Base-by-base conservation (phyloP, 2,797 vertebrate genomes). In the Prionace glauca region DNA sequence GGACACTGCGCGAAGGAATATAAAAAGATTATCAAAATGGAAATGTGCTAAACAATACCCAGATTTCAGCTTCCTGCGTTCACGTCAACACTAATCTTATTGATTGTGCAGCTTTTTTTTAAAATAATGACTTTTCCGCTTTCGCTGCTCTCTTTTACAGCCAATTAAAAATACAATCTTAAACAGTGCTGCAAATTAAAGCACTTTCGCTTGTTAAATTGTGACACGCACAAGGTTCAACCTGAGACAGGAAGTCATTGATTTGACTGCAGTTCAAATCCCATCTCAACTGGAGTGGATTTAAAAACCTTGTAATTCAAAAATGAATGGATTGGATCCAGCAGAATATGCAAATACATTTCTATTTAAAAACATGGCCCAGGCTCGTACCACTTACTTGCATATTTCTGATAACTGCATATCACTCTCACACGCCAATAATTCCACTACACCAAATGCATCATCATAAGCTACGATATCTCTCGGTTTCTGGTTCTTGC, bases 261-360 rank as follows among this genome's bases (percentile, higher is more conserved):
- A 74, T 74, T 90, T 72, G 84, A 88, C 69, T 91, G 95, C 69
- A 22, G 71, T n/a, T 74, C 45, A 95, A 95, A 92, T 95, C 95
- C 95, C 86, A 92, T 60, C 20, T 95, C 95, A 92, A n/a, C 67
- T 56, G 14, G 88, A 74, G 95, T 95, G 95, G 95, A 79, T 95
- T 91, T 95, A 91, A 88, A 92, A 91, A 72, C 67, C 71, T 67
- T 91, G 69, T 93, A 95, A 95, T 95, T 72, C 87, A 60, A 69
- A 77, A 93, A 92, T 90, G 36, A 91, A 93, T 92, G 84, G 50
- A 79, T 90, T 77, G 29, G 60, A 74, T 56, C 60, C 69, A 92
- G 88, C 50, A 50, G 60, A 88, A 74, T 91, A 62, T 95, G 67
- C 88, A 91, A 95, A 95, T 95, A 26, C 71, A 26, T 74, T 95